Base-by-base conservation (phyloP, 2,888 invertebrate species). In the Leptinotarsa haldemani region DNA sequence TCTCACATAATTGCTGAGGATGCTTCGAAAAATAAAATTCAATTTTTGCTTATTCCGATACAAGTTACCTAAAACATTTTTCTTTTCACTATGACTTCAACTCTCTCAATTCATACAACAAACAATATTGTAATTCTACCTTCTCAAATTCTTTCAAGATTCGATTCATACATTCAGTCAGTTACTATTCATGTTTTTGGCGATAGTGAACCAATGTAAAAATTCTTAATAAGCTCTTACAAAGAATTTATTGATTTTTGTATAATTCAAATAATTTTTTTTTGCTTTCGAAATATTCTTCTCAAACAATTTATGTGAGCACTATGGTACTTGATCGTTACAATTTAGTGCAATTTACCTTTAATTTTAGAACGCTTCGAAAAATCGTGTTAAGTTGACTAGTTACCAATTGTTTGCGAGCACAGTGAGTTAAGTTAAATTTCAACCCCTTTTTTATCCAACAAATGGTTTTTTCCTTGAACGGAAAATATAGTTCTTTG, bases 301-400 rank as follows among this genome's bases (percentile, higher is more conserved):
- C 25, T 15, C 7, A 30, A 22, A 56, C 12, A 50, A 16, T 16
- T 61, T 61, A 61, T 61, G 61, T 74, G 48, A 25, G 48, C 48
- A 40, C 20, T 71, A 50, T 30, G 47, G 56, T 70, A 50, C 47
- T 50, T 58, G 25, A 70, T 76, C 72, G 75, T 77, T 80, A 79
- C 65, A 78, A 78, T 70, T 78, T 79, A 79, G 79, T 79, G 79
- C 79, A 79, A 79, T 79, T 77, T 79, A 73, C 64, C 70, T 78
- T 12, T 61, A 77, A 69, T 70, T 77, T 77, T 76, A 76, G 74
- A 68, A 70, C 75, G 70, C 47, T 74, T 74, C 73, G 73, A 72
- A 68, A 46, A 56, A 68, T 71, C 75, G 70, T 77, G 74, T 76
- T 76, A 68, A 70, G 71, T 76, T 75, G 58, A 75, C 65, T 74